Base-by-base conservation (phyloP, 2,113 vertebrate species). In the Paralichthys olivaceus region DNA sequence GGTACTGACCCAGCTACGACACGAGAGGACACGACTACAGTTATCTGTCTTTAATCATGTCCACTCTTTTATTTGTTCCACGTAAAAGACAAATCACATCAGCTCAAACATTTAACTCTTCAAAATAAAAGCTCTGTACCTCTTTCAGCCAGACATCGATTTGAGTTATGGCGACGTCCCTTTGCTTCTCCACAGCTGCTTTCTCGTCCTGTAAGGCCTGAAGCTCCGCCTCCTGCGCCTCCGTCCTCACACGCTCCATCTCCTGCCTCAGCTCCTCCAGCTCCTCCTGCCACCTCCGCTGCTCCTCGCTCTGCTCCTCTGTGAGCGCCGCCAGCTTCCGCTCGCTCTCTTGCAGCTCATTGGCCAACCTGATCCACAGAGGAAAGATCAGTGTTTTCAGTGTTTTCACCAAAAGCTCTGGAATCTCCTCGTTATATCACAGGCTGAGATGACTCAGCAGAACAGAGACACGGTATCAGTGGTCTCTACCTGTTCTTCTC, bases 131-230 rank as follows among this genome's bases (percentile, higher is more conserved):
- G 37, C 37, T 13, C 37, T 22, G 7, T 22, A 97, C 96, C 89
- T 97, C 96, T 20, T 90, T 94, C 7, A 96, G 91, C 72, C 96
- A 97, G 86, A 95, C 94, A 62, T 97, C 95, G 7, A 97, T 89
- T 75, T 92, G 95, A 70, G 94, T 78, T 56, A 96, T 93, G 71
- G 96, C 91, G 55, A 95, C 86, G 37, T 96, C 95, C 75, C 95
- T 94, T 23, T 97, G 93, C 89, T 93, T 96, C 85, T 97, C 96
- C 85, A 97, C 87, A 15, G 95, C 95, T 5, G 91, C 80, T 32
- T 95, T 93, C 97, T 98, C 86, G 3, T 91, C 87, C 71, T 72
- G 25, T 0, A 77, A 0, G 0, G 87, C 90, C 43, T 0, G 32
- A 13, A 45, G 58, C 82, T 88, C 80, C 0, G 82, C 71, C 58